phyloP scores from a whole-genome alignment of 2,113 vertebrate species.

The Psittacus erithacus region DNA sequence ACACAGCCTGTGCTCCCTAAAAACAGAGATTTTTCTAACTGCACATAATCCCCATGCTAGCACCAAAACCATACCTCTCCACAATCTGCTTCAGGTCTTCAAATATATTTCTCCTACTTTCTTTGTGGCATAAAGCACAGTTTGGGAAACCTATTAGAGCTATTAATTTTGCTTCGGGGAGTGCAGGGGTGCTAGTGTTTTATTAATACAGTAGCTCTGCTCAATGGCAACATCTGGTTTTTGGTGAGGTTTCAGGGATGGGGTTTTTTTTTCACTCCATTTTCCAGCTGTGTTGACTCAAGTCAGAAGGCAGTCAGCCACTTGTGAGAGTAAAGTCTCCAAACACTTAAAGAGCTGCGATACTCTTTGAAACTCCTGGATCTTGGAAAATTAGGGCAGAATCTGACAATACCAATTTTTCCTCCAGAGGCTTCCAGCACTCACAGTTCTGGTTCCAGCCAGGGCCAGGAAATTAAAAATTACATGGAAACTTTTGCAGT shows the following conservation, averaged over 20 bases:
- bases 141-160: conserved; percentile 30
- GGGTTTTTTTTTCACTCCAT: background rate
- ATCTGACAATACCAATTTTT: conserved; percentile 61
- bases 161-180: conserved; percentile 1
- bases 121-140: background rate
- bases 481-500: background rate
- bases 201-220: conserved; percentile 52
- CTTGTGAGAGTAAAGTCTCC: conserved; percentile 37
- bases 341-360: conserved; percentile 39
- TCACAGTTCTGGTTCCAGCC: conserved; percentile 15
- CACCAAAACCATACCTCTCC: background rate
- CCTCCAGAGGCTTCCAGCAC: background rate
- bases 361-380: conserved; percentile 39
- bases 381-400: conserved; percentile 56
- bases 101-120: background rate
- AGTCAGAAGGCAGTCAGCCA: conserved; percentile 32
- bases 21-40: background rate
- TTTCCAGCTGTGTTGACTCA: conserved; percentile 65
- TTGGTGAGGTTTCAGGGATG: background rate
- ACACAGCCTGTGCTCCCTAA: background rate
- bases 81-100: background rate
- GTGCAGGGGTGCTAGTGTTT: background rate
- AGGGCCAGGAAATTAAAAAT: conserved; percentile 61
- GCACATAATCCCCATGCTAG: background rate
- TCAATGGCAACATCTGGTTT: conserved; percentile 61